Conservation (phyloP, 2,888 invertebrate species). For the Ctenicera cuprea region DNA sequence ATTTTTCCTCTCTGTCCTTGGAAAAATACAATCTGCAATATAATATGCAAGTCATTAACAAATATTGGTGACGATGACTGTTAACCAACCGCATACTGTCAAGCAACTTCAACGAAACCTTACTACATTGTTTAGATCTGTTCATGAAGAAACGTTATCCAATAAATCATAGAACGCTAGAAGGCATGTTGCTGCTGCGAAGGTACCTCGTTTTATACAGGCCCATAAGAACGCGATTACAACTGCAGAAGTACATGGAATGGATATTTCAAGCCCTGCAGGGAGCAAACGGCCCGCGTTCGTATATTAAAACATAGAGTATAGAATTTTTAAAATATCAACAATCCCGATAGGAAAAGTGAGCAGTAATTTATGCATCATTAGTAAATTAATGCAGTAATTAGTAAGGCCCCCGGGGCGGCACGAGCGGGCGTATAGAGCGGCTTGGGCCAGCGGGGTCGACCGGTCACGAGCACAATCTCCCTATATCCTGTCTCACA, state of each 20-base stretch:
- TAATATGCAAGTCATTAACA: too few relatives aligned
- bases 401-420: constrained; percentile 57
- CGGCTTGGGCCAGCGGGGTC: constrained; percentile 54
- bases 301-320: not conserved
- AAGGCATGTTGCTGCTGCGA: not conserved
- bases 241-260: not conserved
- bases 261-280: not conserved
- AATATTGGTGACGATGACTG: too few relatives aligned
- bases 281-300: constrained; percentile 2
- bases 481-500: constrained; percentile 47
- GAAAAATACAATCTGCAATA: too few relatives aligned
- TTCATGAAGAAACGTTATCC: too few relatives aligned
- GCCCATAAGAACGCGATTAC: not conserved
- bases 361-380: constrained; percentile 57
- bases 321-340: not conserved
- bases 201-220: not conserved
- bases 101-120: too few relatives aligned
- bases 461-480: constrained; percentile 59
- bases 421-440: constrained; percentile 55
- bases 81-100: too few relatives aligned
- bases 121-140: too few relatives aligned
- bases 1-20: too few relatives aligned
- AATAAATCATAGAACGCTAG: not conserved
- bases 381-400: constrained; percentile 60
- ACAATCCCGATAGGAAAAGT: constrained; percentile 27